Evolutionary conservation across 2,888 invertebrate genomes (phyloP), one percentile per base, ranked within the genome.

Genomic region (Rhorus exstirpatorius): DNA sequence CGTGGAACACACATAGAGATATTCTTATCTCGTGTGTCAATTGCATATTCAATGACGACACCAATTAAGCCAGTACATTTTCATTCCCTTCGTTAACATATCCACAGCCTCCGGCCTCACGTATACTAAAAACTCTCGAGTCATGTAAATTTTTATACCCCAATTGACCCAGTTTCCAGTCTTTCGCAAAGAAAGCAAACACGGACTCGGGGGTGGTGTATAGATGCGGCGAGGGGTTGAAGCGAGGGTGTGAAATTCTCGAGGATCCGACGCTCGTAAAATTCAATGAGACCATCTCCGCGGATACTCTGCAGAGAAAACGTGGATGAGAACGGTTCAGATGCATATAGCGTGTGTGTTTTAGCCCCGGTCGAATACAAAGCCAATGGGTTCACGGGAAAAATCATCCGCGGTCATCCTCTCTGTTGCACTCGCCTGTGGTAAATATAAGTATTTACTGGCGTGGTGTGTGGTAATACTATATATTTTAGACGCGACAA

Each of bases 81-180:
- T 63, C 38, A 70, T 68, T 26, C 75, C 51, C 55, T 78, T 83
- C 65, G 74, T 78, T 80, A 76, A 81, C 44, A 75, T 81, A 74
- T 51, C 17, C 77, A 55, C 38, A 75, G 53, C 72, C 51, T 68
- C 58, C n/a, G 24, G 46, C 24, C 31, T n/a, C 31, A 21, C 55
- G 71, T 77, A 55, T 8, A 46, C 51, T 58, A 49, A 75, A 78
- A 76, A 79, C 65, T 78, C 79, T 70, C 63, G 82, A 75, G 79
- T 67, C 79, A 82, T 84, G 80, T 72, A 78, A 79, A 81, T 84
- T 83, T 83, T 84, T 80, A 84, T 76, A 72, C 71, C 75, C 75
- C 83, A 83, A 83, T 80, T 84, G 78, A 84, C 84, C 84, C 44
- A 84, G 58, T 78, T 84, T 14, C 49, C 41, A 19, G 55, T 61